phyloP scores from a whole-genome alignment of 2,797 vertebrate species.

The Brotula barbata region DNA sequence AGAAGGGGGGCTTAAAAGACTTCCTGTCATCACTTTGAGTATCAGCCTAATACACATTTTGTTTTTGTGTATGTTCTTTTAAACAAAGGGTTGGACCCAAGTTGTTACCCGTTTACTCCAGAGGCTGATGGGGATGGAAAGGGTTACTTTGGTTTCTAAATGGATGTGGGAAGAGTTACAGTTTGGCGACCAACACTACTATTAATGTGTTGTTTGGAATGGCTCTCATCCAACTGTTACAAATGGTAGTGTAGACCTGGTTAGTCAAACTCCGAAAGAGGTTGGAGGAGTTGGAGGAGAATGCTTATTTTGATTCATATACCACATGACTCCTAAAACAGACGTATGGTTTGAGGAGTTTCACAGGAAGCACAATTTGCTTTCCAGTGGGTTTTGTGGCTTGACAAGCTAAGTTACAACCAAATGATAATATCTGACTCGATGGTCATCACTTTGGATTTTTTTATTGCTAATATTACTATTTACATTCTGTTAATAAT shows the following conservation, averaged over 20 bases:
- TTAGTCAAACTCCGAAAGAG: conserved; percentile 25
- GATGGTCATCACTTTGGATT: background rate
- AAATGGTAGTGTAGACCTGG: conserved; percentile 16
- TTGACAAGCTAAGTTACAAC: conserved; percentile 13
- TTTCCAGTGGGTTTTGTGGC: conserved; percentile 15
- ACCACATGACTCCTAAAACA: conserved; percentile 17
- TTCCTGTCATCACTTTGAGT: conserved; percentile 89
- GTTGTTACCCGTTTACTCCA: conserved; percentile 41
- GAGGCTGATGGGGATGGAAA: conserved; percentile 23
- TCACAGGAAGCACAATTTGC: conserved; percentile 10
- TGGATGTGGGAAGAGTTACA: conserved; percentile 22
- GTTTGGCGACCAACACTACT: conserved; percentile 37
- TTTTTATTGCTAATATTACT: conserved; percentile 21
- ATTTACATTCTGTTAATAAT: conserved; percentile 22
- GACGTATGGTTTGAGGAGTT: conserved; percentile 7
- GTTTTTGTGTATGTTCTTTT: conserved; percentile 10
- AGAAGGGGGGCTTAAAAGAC: conserved; percentile 85
- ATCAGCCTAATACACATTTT: conserved; percentile 6
- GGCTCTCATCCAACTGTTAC: conserved; percentile 39
- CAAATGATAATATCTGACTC: conserved; percentile 20
- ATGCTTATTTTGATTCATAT: conserved; percentile 22
- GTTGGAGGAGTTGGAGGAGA: conserved; percentile 35
- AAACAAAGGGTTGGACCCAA: conserved; percentile 12
- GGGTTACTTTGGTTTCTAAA: conserved; percentile 34
- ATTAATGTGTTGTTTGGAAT: conserved; percentile 51